These are phyloP conservation scores for Mirza zaza DNA, from an alignment of 2,113 vertebrate genomes.

Conservation along the genomic window DNA sequence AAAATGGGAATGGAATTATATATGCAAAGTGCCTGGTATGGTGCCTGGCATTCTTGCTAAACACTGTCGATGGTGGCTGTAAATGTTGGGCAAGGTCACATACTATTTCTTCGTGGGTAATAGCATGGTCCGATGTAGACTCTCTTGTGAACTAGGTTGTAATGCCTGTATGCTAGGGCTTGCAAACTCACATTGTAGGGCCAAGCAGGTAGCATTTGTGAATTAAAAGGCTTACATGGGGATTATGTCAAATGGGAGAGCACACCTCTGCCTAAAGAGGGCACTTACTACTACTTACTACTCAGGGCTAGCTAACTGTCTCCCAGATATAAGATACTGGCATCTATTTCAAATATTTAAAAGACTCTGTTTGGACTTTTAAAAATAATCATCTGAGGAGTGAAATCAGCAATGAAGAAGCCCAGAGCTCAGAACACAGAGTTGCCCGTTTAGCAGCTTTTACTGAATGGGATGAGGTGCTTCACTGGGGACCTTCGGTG, in stretches of 20 bases:
- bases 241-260: not conserved
- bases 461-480: not conserved
- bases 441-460: not conserved
- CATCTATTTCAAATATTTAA: not conserved
- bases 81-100: not conserved
- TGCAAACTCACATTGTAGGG: not conserved
- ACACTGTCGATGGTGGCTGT: rapidly evolving
- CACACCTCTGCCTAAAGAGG: not conserved
- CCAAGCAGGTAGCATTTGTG: not conserved
- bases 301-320: not conserved
- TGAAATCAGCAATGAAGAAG: not conserved
- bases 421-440: not conserved
- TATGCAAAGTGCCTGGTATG: no score
- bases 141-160: not conserved
- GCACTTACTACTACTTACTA: not conserved
- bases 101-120: not conserved
- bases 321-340: not conserved
- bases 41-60: not conserved
- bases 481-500: not conserved
- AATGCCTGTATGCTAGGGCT: not conserved
- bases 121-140: not conserved
- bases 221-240: not conserved
- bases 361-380: not conserved
- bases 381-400: not conserved
- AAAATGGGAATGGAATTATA: not conserved